These are phyloP conservation scores for Oligia strigilis DNA, from an alignment of 2,888 invertebrate species.

Conservation along the genomic window DNA sequence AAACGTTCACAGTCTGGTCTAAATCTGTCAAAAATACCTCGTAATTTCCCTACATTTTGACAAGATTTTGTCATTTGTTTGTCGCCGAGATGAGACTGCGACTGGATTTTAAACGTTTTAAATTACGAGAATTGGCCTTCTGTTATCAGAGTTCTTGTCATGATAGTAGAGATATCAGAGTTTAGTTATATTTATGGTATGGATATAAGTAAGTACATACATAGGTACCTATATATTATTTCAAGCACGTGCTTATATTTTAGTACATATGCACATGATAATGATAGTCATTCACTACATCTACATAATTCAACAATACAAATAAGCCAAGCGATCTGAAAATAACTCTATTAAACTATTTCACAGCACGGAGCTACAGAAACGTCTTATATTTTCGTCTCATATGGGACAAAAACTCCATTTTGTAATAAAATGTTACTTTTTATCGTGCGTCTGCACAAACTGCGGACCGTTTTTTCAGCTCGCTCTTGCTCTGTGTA, in stretches of 20 bases:
- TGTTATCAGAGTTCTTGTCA: too few species aligned
- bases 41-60: too few species aligned
- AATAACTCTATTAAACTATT: constrained; percentile 22
- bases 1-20: too few species aligned
- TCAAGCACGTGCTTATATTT: background rate
- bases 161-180: too few species aligned
- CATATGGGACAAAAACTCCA: constrained; percentile 43
- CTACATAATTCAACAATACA: background rate
- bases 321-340: background rate
- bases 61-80: too few species aligned
- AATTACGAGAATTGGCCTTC: too few species aligned
- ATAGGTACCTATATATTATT: background rate
- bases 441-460: constrained; percentile 55
- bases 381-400: constrained; percentile 43
- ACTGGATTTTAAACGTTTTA: too few species aligned
- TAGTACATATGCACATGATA: too few species aligned
- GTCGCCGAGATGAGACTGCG: too few species aligned
- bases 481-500: constrained; percentile 18
- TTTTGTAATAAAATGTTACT: constrained; percentile 60
- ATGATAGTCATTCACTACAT: background rate
- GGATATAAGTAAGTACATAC: background rate
- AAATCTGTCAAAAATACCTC: too few species aligned
- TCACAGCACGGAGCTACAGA: constrained; percentile 25
- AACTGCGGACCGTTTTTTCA: constrained; percentile 32
- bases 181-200: background rate